These are phyloP conservation scores for Bettongia penicillata DNA, from an alignment of 2,113 vertebrate genomes.

Conservation along the genomic window DNA sequence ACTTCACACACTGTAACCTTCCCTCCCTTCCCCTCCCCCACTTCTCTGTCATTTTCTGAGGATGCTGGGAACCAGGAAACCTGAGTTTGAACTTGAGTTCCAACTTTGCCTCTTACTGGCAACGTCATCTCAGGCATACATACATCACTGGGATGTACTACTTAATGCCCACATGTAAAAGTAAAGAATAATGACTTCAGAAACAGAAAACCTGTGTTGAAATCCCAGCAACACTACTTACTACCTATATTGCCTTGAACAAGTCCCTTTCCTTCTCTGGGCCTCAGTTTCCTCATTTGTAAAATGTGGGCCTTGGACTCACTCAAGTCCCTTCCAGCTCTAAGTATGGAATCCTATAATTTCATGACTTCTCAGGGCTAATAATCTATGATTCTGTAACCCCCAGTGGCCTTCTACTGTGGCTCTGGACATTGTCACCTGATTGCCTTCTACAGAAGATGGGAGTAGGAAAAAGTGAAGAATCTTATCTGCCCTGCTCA, in stretches of 20 bases:
- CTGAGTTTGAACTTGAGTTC: no score
- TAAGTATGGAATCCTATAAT: no score
- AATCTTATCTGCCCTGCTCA: neutral
- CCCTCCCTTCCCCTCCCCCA: no score
- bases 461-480: neutral
- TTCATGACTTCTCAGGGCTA: neutral
- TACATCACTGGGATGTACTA: no score
- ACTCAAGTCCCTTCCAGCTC: neutral
- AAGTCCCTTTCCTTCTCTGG: no score
- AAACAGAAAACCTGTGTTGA: neutral
- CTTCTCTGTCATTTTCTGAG: neutral
- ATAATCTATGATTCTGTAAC: neutral
- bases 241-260: no score
- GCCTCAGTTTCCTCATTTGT: neutral
- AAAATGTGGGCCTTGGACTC: neutral
- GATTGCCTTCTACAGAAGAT: neutral
- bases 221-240: no score
- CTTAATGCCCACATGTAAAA: neutral
- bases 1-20: neutral
- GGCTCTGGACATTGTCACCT: neutral
- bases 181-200: neutral
- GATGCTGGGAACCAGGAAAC: neutral
- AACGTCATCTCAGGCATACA: neutral
- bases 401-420: neutral
- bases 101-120: no score